Evolutionary conservation across 2,888 invertebrate species (phyloP).

Genomic region (Caenorhabditis sp.): DNA sequence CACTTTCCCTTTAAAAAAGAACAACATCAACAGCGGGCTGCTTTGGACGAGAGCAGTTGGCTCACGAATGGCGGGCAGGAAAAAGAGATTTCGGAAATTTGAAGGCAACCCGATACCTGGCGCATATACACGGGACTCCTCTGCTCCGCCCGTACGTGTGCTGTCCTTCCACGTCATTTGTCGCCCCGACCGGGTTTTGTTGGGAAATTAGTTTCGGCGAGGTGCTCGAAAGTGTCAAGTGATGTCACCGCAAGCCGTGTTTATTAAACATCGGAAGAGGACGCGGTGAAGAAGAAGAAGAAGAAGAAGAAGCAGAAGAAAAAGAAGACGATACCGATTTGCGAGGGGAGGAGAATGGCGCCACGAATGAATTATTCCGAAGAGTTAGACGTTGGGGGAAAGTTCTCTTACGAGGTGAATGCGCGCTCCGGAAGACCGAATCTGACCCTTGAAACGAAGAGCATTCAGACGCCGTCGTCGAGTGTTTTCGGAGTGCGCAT

Average conservation of each 20-base stretch:
- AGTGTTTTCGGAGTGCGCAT: conserved; percentile 32
- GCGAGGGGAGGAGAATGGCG: conserved; percentile 10
- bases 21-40: conserved; percentile 9
- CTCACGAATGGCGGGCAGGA: conserved; percentile 9
- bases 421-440: conserved; percentile 3
- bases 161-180: conserved; percentile 39
- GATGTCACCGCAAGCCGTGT: conserved; percentile 16
- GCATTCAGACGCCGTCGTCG: conserved; percentile 15
- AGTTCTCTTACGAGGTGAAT: conserved; percentile 14
- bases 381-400: conserved; percentile 8
- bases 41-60: conserved; percentile 7
- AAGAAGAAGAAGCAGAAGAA: not conserved
- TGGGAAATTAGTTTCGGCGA: conserved; percentile 30
- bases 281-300: not conserved
- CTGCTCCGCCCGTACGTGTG: not conserved
- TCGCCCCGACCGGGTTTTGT: conserved; percentile 13
- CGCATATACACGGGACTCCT: conserved; percentile 27
- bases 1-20: not conserved
- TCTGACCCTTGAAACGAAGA: conserved; percentile 20
- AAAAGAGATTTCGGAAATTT: conserved; percentile 44
- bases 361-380: conserved; percentile 30
- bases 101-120: conserved; percentile 50
- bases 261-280: conserved; percentile 1
- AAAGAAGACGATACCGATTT: conserved; percentile 2
- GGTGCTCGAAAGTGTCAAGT: conserved; percentile 22